A percentile compares a stretch with the other conserved stretches of the same genome.
Conservation (phyloP, 2,113 vertebrate genomes). For the Syngnathus floridae region DNA sequence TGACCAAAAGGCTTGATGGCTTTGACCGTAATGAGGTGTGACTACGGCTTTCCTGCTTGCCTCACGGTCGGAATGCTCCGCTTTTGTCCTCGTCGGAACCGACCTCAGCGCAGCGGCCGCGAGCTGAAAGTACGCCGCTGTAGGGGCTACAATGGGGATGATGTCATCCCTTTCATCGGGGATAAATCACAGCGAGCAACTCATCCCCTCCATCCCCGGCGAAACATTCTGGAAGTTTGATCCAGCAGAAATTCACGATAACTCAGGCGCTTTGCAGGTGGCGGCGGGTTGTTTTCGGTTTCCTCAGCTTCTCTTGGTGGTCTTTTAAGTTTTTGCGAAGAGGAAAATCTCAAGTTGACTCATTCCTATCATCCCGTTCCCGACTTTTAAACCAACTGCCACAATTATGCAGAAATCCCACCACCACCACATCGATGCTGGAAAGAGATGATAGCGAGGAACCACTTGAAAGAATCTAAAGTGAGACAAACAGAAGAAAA, state of each 20-base stretch:
- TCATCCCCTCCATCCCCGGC: conserved; percentile 32
- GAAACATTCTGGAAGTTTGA: conserved; percentile 37
- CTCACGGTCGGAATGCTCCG: conserved; percentile 59
- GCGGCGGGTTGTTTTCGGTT: conserved; percentile 12
- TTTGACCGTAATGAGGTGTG: conserved; percentile 57
- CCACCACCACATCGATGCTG: conserved; percentile 31
- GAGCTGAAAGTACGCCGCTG: conserved; percentile 48
- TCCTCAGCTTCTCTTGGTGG: conserved; percentile 10
- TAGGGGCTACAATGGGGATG: conserved; percentile 57
- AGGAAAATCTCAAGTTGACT: conserved; percentile 25
- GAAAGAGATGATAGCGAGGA: conserved; percentile 42
- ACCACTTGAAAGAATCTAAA: conserved; percentile 12
- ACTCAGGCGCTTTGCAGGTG: conserved; percentile 30
- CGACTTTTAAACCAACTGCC: conserved; percentile 43
- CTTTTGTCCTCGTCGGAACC: conserved; percentile 53
- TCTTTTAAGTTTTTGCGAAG: conserved; percentile 6
- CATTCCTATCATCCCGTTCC: conserved; percentile 27
- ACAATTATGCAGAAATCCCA: conserved; percentile 51
- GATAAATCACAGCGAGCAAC: conserved; percentile 53
- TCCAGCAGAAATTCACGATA: conserved; percentile 33
- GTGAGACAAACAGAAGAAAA: conserved; percentile 14
- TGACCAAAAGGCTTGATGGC: conserved; percentile 35
- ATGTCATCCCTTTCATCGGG: conserved; percentile 64
- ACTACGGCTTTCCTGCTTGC: conserved; percentile 55
- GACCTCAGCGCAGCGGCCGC: conserved; percentile 31